A percentile compares a stretch with the other conserved stretches of the same genome.
Evolutionary conservation across 2,888 invertebrate genomes (phyloP).

Genomic region (Herminia tarsipennalis): DNA sequence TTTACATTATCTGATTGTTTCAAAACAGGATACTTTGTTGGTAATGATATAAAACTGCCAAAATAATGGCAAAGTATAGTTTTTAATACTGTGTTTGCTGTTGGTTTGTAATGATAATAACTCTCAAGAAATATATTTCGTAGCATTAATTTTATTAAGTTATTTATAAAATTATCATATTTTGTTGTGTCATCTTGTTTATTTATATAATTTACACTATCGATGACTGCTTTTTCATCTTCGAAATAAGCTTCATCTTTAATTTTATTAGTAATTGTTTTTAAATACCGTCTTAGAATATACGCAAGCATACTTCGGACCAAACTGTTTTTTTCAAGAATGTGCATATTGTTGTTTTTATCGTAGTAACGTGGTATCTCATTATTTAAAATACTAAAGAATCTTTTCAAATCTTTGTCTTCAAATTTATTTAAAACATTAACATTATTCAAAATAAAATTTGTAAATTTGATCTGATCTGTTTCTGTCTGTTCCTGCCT

Average conservation of each 20-base stretch:
- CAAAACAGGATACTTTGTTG: too few species aligned
- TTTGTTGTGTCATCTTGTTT: conserved; percentile 30
- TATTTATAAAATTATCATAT: conserved; percentile 41
- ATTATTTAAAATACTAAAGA: conserved; percentile 40
- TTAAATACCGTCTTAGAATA: conserved; percentile 38
- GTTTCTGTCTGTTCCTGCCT: conserved; percentile 9
- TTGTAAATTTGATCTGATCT: conserved; percentile 39
- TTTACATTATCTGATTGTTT: too few species aligned
- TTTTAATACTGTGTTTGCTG: too few species aligned
- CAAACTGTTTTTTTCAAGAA: conserved; percentile 35
- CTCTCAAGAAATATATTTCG: conserved; percentile 53
- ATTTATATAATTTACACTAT: conserved; percentile 57
- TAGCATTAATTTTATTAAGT: conserved; percentile 48
- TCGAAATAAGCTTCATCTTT: conserved; percentile 21
- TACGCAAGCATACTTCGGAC: conserved; percentile 33
- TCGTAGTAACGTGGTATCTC: conserved; percentile 54
- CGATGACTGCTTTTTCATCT: conserved; percentile 30
- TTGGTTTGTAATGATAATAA: conserved; percentile 50
- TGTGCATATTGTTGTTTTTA: conserved; percentile 40
- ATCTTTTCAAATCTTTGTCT: conserved; percentile 52
- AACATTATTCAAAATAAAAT: conserved; percentile 58
- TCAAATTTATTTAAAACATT: conserved; percentile 45
- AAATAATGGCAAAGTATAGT: conserved; percentile 44
- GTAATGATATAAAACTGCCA: too few species aligned
- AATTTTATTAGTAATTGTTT: conserved; percentile 25